These are phyloP conservation scores for Platypus cylindrus DNA, from an alignment of 2,888 invertebrate genomes.

Conservation along the genomic window DNA sequence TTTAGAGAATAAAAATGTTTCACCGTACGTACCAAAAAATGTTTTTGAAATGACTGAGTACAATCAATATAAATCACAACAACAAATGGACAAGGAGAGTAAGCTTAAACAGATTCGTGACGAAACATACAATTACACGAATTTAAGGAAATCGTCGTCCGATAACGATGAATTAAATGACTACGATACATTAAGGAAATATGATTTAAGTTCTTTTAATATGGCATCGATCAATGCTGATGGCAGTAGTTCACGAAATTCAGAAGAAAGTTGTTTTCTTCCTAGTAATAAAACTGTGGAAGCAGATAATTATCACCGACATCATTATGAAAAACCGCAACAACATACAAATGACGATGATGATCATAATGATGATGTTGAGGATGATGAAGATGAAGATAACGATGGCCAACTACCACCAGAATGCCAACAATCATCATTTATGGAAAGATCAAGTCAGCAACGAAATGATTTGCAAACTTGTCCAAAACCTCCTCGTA, in stretches of 20 bases:
- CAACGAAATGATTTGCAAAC: not conserved
- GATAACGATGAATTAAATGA: not conserved
- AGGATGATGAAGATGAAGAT: not conserved
- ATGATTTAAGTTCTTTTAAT: not conserved
- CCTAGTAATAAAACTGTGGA: no score
- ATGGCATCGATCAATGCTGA: not conserved
- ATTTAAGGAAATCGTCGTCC: no score
- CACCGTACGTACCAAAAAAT: conserved; percentile 11
- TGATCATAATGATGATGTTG: not conserved
- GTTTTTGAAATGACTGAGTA: conserved; percentile 11
- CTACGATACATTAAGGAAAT: conserved; percentile 2
- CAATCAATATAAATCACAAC: conserved; percentile 12
- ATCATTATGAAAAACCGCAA: no score
- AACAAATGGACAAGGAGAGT: conserved; percentile 8
- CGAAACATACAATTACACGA: not conserved
- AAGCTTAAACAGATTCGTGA: conserved; percentile 1
- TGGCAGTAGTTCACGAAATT: no score
- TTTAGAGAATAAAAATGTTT: conserved; percentile 10
- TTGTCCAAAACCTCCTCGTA: conserved; percentile 8
- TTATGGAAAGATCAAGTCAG: not conserved
- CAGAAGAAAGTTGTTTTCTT: no score
- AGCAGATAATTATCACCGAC: no score
- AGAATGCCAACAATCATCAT: not conserved
- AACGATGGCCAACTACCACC: not conserved
- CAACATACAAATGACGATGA: no score